phyloP scores from a whole-genome alignment of 37 sponge, comb jelly and placozoan species.

The Chondrosia reniformis region DNA sequence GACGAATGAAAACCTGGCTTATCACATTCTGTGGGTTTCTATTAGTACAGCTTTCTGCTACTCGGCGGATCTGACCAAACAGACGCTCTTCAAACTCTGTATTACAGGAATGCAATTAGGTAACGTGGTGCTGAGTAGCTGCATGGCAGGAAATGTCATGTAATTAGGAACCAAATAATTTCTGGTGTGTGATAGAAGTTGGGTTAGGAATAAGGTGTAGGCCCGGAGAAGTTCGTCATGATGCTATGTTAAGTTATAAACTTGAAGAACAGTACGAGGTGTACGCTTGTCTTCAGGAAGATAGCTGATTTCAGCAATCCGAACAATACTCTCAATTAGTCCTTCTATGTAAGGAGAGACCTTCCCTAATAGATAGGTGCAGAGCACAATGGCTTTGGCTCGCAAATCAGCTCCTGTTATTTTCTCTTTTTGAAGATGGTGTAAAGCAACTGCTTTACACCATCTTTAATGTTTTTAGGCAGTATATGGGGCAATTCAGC shows the following conservation, averaged over 20 bases:
- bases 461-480: not conserved
- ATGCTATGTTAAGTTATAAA: slow-evolving; percentile 31
- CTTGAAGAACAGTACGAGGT: slow-evolving; percentile 14
- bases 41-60: slow-evolving; percentile 9
- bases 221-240: slow-evolving; percentile 20
- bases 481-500: slow-evolving; percentile 16
- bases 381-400: slow-evolving; percentile 10
- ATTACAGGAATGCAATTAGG: not conserved
- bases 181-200: not conserved
- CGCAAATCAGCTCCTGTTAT: slow-evolving; percentile 28
- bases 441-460: not conserved
- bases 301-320: slow-evolving; percentile 22
- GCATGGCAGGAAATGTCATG: slow-evolving; percentile 14
- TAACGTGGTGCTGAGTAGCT: not conserved
- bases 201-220: slow-evolving; percentile 8
- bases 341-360: not conserved
- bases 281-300: slow-evolving; percentile 3
- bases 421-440: slow-evolving; percentile 9
- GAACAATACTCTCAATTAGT: slow-evolving; percentile 4
- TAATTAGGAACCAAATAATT: slow-evolving; percentile 13
- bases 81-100: slow-evolving; percentile 28
- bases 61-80: slow-evolving; percentile 12
- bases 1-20: not conserved
- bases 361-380: not conserved
- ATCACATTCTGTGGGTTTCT: slow-evolving; percentile 20